Conservation (phyloP, 2,113 vertebrate genomes). For the Siniperca knerii region DNA sequence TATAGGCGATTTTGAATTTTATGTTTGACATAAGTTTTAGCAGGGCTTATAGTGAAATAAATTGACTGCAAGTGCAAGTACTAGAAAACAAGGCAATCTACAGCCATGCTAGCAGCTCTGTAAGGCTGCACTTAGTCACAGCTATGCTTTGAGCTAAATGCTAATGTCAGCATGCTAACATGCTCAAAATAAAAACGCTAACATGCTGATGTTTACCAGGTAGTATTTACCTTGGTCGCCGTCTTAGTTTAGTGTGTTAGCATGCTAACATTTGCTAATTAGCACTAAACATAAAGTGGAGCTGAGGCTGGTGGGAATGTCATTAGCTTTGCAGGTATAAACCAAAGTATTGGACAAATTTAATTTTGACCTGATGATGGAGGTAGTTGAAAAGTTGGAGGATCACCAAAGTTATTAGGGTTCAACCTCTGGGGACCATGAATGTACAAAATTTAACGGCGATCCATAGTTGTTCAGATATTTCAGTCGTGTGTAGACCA, state of each 20-base stretch:
- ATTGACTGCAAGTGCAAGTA: neutral
- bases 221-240: neutral
- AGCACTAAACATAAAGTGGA: neutral
- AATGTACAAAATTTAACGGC: neutral
- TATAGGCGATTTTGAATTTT: neutral
- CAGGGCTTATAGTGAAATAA: neutral
- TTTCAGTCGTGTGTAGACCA: neutral
- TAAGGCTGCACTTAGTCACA: neutral
- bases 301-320: neutral
- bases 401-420: neutral
- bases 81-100: too few species aligned
- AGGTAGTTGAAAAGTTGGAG: neutral
- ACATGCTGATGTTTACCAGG: neutral
- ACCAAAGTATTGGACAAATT: neutral
- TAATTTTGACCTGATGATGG: neutral
- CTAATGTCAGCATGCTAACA: neutral
- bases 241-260: neutral
- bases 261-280: neutral
- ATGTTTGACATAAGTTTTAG: neutral
- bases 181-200: neutral
- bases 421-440: neutral
- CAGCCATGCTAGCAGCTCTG: neutral
- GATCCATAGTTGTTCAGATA: neutral
- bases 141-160: neutral
- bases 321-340: neutral